Evolutionary conservation across 2,888 invertebrate genomes (phyloP).

Genomic region (Drosophila anomelani): DNA sequence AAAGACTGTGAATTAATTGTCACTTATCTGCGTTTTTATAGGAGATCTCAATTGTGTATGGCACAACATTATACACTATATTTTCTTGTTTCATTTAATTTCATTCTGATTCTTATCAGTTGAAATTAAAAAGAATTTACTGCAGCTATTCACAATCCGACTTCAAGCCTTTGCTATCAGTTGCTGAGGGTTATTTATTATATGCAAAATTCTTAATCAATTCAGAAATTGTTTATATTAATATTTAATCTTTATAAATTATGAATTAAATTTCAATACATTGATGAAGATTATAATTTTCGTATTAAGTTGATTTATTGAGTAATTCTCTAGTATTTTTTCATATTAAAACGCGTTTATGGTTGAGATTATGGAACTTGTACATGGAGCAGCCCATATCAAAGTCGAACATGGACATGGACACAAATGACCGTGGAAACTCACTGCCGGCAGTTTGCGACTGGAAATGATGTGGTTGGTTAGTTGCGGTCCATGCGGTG

Average conservation of each 20-base stretch:
- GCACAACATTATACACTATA: not conserved
- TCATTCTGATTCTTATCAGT: not conserved
- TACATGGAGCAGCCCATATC: slow-evolving; percentile 27
- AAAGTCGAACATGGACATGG: slow-evolving; percentile 32
- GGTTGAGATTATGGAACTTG: not conserved
- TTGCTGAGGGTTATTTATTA: too few relatives aligned
- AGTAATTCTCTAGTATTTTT: too few relatives aligned
- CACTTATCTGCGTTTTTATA: not conserved
- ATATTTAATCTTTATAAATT: too few relatives aligned
- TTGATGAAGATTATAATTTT: too few relatives aligned
- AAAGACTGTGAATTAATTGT: not conserved
- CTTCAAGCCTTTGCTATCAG: not conserved
- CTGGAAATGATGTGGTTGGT: slow-evolving; percentile 70
- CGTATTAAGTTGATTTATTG: too few relatives aligned
- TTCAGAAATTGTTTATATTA: too few relatives aligned
- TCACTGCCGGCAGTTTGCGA: slow-evolving; percentile 57
- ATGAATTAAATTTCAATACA: too few relatives aligned
- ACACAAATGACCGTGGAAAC: slow-evolving; percentile 23
- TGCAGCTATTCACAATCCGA: not conserved
- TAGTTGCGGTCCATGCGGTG: slow-evolving; percentile 54
- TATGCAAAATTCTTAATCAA: not conserved
- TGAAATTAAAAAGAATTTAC: not conserved
- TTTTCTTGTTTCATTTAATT: not conserved
- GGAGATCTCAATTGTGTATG: not conserved
- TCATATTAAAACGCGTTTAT: too few relatives aligned